These are phyloP conservation scores for Drosophila hamatofila DNA, from an alignment of 2,888 invertebrate genomes.

Conservation along the genomic window DNA sequence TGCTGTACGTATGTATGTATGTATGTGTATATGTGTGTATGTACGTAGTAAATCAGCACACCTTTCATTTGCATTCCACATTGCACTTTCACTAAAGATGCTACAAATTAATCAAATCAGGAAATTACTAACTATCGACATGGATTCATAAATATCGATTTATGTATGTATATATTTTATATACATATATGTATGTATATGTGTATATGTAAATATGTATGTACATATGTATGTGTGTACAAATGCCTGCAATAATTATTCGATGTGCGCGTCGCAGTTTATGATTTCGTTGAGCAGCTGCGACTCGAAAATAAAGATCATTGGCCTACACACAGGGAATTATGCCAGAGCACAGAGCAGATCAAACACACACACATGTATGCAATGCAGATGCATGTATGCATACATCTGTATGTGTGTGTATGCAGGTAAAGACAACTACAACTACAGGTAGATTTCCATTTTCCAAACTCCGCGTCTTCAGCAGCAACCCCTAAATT, in stretches of 20 bases:
- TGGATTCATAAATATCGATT: slow-evolving; percentile 1
- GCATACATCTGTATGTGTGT: slow-evolving; percentile 3
- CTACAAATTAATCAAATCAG: background rate
- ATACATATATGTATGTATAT: background rate
- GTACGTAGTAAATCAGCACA: slow-evolving; percentile 13
- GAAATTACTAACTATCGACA: slow-evolving; percentile 8
- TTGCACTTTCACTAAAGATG: slow-evolving; percentile 10
- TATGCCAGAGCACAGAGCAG: slow-evolving; percentile 66
- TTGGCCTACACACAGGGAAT: slow-evolving; percentile 70
- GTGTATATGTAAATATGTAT: slow-evolving; percentile 4
- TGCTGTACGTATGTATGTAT: background rate
- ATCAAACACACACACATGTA: slow-evolving; percentile 34
- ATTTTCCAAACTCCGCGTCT: slow-evolving; percentile 45
- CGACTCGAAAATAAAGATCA: slow-evolving; percentile 63
- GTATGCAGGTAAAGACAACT: slow-evolving; percentile 53
- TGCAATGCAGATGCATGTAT: slow-evolving; percentile 14
- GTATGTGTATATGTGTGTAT: background rate
- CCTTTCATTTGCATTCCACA: slow-evolving; percentile 11
- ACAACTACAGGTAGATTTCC: slow-evolving; percentile 70
- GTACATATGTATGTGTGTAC: background rate
- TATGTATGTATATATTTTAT: background rate
- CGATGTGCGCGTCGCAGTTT: slow-evolving; percentile 56
- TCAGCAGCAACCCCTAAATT: slow-evolving; percentile 59
- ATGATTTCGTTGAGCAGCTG: slow-evolving; percentile 59
- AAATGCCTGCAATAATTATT: slow-evolving; percentile 48